Percentiles rank a stretch among this genome's conserved stretches.
Conservation (phyloP, 2,113 vertebrate genomes). For the Romanogobio albipinnatus region DNA sequence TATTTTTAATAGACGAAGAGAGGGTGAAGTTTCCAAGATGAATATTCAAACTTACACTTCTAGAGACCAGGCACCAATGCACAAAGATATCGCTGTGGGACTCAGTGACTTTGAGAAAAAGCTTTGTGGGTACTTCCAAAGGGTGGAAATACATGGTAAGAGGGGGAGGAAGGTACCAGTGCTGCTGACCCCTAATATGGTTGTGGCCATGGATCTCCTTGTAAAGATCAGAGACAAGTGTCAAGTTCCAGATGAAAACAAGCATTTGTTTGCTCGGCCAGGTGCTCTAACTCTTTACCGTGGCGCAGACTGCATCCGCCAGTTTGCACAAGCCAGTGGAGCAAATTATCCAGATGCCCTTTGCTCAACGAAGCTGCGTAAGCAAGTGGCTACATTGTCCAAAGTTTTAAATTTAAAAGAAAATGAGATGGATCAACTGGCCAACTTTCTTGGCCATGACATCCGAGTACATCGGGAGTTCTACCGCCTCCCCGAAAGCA, state of each 20-base stretch:
- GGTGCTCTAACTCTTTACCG: background rate
- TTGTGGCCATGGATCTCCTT: slow-evolving; percentile 40
- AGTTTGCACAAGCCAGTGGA: slow-evolving; percentile 24
- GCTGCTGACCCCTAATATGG: slow-evolving; percentile 43
- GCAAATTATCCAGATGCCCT: slow-evolving; percentile 26
- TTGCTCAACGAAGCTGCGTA: slow-evolving; percentile 26
- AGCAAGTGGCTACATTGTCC: slow-evolving; percentile 39
- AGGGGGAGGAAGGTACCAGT: slow-evolving; percentile 41
- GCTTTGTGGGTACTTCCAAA: slow-evolving; percentile 30
- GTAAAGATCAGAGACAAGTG: background rate
- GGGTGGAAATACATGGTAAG: slow-evolving; percentile 48
- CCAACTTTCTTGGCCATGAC: slow-evolving; percentile 49
- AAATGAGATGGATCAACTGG: slow-evolving; percentile 49
- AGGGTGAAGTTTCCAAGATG: background rate
- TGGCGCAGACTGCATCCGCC: slow-evolving; percentile 23
- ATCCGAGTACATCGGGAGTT: slow-evolving; percentile 36
- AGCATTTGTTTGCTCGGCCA: slow-evolving; percentile 39
- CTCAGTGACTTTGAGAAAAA: slow-evolving; percentile 48
- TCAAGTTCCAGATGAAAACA: slow-evolving; percentile 21
- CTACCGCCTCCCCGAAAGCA: slow-evolving; percentile 35
- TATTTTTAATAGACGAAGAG: background rate
- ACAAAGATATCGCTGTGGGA: slow-evolving; percentile 26
- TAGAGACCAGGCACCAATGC: slow-evolving; percentile 15
- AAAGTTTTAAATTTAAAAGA: slow-evolving; percentile 44
- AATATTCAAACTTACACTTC: slow-evolving; percentile 1